phyloP scores from a whole-genome alignment of 1,140 invertebrate genomes.

The Oncopeltus fasciatus region DNA sequence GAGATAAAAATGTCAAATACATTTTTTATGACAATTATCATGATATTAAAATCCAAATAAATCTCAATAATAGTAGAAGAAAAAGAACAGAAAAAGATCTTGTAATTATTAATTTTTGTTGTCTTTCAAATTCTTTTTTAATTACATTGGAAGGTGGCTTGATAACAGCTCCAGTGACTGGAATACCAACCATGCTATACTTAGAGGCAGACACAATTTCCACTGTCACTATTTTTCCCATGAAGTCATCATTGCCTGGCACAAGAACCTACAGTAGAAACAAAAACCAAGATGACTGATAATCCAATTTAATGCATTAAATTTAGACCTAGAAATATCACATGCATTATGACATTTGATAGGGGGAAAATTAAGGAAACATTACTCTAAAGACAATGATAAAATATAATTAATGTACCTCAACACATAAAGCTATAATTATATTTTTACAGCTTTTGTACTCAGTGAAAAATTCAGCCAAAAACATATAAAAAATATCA shows the following conservation, averaged over 20 bases:
- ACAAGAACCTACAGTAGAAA: constrained; percentile 51
- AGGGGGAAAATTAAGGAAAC: too few species aligned
- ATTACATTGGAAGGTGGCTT: not conserved
- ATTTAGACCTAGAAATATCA: too few species aligned
- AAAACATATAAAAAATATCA: too few species aligned
- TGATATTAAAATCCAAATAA: constrained; percentile 14
- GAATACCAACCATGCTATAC: constrained; percentile 68
- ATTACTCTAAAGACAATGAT: too few species aligned
- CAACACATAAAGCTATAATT: too few species aligned
- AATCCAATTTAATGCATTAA: not conserved
- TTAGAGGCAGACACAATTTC: constrained; percentile 61
- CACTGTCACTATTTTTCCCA: constrained; percentile 74
- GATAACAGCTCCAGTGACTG: constrained; percentile 8
- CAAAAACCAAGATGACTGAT: not conserved
- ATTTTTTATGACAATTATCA: too few species aligned
- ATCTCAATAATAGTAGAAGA: constrained; percentile 6
- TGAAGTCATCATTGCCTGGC: constrained; percentile 54
- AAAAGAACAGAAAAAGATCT: not conserved
- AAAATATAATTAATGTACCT: too few species aligned
- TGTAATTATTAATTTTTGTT: not conserved
- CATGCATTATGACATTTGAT: too few species aligned
- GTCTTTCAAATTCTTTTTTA: not conserved
- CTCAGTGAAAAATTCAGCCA: too few species aligned
- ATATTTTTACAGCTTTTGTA: too few species aligned
- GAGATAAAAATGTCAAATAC: too few species aligned